Percentiles rank a stretch among this genome's conserved stretches.
These are phyloP conservation scores for Megalopta genalis DNA, from an alignment of 1,140 invertebrate species.

Conservation along the genomic window DNA sequence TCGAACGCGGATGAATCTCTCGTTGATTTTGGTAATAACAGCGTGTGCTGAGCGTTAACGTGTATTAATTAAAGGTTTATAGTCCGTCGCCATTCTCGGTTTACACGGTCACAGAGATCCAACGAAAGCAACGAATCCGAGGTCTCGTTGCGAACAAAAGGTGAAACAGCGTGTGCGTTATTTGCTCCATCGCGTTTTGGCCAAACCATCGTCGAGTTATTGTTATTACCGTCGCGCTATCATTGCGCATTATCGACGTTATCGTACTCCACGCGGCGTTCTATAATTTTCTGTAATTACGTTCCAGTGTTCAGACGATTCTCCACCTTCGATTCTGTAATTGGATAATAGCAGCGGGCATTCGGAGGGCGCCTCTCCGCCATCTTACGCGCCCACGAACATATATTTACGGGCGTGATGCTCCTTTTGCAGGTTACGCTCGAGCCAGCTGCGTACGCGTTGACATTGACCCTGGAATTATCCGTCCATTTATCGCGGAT, in stretches of 20 bases:
- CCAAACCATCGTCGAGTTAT: neutral
- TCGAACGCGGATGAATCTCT: too few species aligned
- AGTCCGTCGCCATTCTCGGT: too few species aligned
- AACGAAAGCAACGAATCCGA: too few species aligned
- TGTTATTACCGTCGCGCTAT: neutral
- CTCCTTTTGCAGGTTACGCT: constrained; percentile 1
- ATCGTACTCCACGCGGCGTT: neutral
- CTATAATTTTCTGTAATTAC: constrained; percentile 13
- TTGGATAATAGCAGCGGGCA: constrained; percentile 24
- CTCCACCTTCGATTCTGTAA: constrained; percentile 7
- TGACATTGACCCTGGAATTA: constrained; percentile 23
- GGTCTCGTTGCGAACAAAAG: too few species aligned
- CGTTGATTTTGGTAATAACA: too few species aligned
- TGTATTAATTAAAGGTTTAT: too few species aligned
- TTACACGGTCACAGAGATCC: too few species aligned
- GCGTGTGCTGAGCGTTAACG: too few species aligned
- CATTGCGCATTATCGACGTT: neutral
- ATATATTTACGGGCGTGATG: constrained; percentile 7
- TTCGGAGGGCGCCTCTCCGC: neutral
- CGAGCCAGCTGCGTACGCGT: neutral
- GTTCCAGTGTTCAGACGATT: neutral
- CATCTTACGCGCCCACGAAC: neutral
- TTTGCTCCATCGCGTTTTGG: neutral
- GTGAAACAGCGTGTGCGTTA: neutral
- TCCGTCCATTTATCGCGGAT: constrained; percentile 3